These are phyloP conservation scores for Neodontobutis hainanensis DNA, from an alignment of 2,113 vertebrate genomes.

Conservation along the genomic window DNA sequence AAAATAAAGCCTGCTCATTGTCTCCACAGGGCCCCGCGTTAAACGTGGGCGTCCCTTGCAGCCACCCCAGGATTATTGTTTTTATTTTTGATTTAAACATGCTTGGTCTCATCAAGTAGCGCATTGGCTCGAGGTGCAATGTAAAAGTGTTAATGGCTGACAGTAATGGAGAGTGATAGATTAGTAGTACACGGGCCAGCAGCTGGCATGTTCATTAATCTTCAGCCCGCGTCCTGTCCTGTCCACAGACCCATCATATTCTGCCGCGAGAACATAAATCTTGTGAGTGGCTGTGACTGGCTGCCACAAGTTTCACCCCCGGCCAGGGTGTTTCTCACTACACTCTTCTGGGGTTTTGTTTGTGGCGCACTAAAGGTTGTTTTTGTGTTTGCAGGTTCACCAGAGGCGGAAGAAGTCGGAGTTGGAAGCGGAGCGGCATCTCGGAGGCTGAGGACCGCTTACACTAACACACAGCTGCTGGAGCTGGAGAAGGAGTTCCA, in stretches of 20 bases:
- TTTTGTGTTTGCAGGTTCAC: constrained; percentile 80
- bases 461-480: constrained; percentile 97
- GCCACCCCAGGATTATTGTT: constrained; percentile 18
- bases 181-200: constrained; percentile 91
- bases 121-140: constrained; percentile 83
- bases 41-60: constrained; percentile 47
- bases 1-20: constrained; percentile 56
- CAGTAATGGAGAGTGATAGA: constrained; percentile 99
- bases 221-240: constrained; percentile 89
- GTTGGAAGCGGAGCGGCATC: constrained; percentile 81
- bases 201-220: constrained; percentile 97
- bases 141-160: constrained; percentile 92
- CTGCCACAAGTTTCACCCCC: constrained; percentile 67
- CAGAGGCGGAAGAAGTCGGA: constrained; percentile 85
- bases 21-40: constrained; percentile 47
- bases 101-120: constrained; percentile 67
- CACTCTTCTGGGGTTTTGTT: constrained; percentile 22
- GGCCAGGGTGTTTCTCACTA: constrained; percentile 7
- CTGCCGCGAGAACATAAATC: constrained; percentile 75
- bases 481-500: constrained; percentile 99
- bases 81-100: constrained; percentile 59
- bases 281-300: constrained; percentile 63
- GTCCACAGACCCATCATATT: constrained; percentile 83
- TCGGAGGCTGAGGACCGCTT: constrained; percentile 93
- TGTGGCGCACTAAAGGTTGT: constrained; percentile 15